Base-by-base conservation (phyloP, 2,888 invertebrate species). In the Latrodectus hesperus region DNA sequence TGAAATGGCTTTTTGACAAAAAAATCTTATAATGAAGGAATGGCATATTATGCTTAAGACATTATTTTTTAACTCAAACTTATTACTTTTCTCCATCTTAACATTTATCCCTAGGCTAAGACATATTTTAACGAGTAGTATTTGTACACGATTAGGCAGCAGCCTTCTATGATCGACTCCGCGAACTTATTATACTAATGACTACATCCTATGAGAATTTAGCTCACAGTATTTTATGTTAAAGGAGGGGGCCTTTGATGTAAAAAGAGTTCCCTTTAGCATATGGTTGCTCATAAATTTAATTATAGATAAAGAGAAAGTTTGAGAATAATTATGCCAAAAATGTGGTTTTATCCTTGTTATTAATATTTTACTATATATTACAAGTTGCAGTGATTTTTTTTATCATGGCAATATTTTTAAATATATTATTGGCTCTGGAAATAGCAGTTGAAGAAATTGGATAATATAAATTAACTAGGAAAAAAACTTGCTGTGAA, bases 131-230 rank as follows among this genome's bases (percentile, higher is more conserved):
- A 71, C 51, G 71, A 71, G 51, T 8, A 17, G 26, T 26, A 49
- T 26, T 71, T 26, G 26, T 51, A 71, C 26, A 49, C 17, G 71
- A 71, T 71, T 71, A 71, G 38, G 51, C 49, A 12, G 26, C 49
- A n/a, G 71, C 51, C n/a, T 71, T 14, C 9, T 51, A n/a, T 51
- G 51, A 49, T 10, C 16, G 10, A 12, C 14, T 16, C 51, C 16
- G 51, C 49, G 51, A 12, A 71, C 71, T 71, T 71, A 71, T 71
- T 71, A 49, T 51, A 14, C 71, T 71, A 71, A 71, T 71, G 71
- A 71, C 51, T 71, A 12, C 71, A 68, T 52, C 60, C 60, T 60
- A n/a, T 60, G 60, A n/a, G 60, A 60, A 6, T n/a, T 60, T 60
- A n/a, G 12, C 60, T 60, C n/a, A 60, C 60, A 60, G 60, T 60